These are phyloP conservation scores for Antheraea assamensis DNA, from an alignment of 2,888 invertebrate genomes.

Conservation along the genomic window DNA sequence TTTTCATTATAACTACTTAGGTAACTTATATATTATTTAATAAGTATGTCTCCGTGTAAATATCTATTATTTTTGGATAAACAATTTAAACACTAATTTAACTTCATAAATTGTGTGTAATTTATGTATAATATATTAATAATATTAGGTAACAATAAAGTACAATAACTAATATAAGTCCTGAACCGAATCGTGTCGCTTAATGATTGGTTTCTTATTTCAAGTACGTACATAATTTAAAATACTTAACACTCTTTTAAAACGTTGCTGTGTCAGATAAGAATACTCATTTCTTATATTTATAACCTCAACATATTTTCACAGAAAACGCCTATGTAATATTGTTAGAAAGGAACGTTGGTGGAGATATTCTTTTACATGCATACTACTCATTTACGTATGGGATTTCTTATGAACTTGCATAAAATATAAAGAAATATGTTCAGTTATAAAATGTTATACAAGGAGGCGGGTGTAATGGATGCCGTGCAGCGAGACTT, in stretches of 20 bases:
- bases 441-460: constrained; percentile 14
- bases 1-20: too few relatives aligned
- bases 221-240: not conserved
- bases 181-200: not conserved
- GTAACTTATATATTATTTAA: too few relatives aligned
- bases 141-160: not conserved
- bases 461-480: constrained; percentile 13
- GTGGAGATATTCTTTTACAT: too few relatives aligned
- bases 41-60: not conserved
- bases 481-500: constrained; percentile 6
- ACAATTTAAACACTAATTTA: not conserved
- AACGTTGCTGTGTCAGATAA: not conserved
- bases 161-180: too few relatives aligned
- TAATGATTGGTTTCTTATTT: not conserved
- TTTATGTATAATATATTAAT: not conserved
- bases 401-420: not conserved
- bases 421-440: not conserved
- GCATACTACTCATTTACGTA: too few relatives aligned
- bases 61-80: not conserved
- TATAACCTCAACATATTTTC: not conserved
- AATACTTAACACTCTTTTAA: not conserved
- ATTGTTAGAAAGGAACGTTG: not conserved
- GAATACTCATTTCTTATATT: not conserved
- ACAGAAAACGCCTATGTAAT: not conserved
- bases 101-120: not conserved